A percentile compares a stretch with the other conserved stretches of the same genome.
These are phyloP conservation scores for Antitype chi DNA, from an alignment of 2,888 invertebrate genomes.

Conservation along the genomic window DNA sequence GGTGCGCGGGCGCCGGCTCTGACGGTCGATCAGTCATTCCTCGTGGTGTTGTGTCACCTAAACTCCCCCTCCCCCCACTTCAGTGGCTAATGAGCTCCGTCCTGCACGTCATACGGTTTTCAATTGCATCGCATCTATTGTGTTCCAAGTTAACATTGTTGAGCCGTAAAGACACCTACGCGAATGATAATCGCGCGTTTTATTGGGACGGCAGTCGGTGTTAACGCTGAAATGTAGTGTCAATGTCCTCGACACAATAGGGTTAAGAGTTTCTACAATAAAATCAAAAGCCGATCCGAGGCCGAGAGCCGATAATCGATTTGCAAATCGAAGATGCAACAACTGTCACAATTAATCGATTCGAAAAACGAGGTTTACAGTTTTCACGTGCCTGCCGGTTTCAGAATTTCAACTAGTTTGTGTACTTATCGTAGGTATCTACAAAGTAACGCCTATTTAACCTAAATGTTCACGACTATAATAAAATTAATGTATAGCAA, in stretches of 20 bases:
- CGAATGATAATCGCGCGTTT: slow-evolving; percentile 51
- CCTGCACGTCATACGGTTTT: slow-evolving; percentile 73
- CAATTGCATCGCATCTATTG: slow-evolving; percentile 66
- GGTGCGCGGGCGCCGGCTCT: slow-evolving; percentile 88
- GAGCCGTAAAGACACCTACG: slow-evolving; percentile 54
- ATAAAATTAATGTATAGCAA: slow-evolving; percentile 19
- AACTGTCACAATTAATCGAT: slow-evolving; percentile 16
- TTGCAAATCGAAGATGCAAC: slow-evolving; percentile 1
- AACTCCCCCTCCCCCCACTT: slow-evolving; percentile 69
- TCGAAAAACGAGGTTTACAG: neutral
- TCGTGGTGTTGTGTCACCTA: slow-evolving; percentile 83
- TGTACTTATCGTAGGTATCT: neutral
- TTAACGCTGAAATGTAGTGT: slow-evolving; percentile 44
- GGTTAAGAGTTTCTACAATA: slow-evolving; percentile 8
- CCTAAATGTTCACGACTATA: slow-evolving; percentile 4
- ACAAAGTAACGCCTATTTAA: slow-evolving; percentile 1
- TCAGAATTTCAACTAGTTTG: neutral
- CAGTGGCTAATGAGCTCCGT: slow-evolving; percentile 85
- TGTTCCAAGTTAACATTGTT: slow-evolving; percentile 58
- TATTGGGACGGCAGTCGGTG: slow-evolving; percentile 30
- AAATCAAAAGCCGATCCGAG: slow-evolving; percentile 11
- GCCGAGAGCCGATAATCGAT: slow-evolving; percentile 20
- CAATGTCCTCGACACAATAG: slow-evolving; percentile 44
- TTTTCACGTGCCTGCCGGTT: neutral
- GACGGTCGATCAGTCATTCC: slow-evolving; percentile 88